Percentiles rank a stretch among this genome's conserved stretches.
Evolutionary conservation across 2,113 vertebrate genomes (phyloP).

Genomic region (Aspiorhynchus laticeps): DNA sequence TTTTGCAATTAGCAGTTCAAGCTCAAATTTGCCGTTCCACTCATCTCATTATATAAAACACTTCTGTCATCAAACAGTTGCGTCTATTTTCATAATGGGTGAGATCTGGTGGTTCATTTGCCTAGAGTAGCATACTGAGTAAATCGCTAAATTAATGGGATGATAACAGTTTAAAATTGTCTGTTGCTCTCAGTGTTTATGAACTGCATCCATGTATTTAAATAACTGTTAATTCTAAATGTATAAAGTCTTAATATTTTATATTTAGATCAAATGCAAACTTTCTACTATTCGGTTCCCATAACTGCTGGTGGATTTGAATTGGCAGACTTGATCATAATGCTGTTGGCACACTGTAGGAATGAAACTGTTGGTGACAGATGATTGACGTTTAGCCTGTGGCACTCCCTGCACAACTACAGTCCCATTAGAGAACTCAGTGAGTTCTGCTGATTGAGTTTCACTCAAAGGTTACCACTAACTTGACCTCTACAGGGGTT

Average conservation of each 20-base stretch:
- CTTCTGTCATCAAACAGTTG: background rate
- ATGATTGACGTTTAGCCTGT: slow-evolving; percentile 17
- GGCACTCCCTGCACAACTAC: background rate
- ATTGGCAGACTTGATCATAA: background rate
- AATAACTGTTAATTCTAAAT: background rate
- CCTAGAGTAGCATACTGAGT: background rate
- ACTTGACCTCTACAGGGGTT: background rate
- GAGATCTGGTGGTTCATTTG: background rate
- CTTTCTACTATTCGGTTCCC: background rate
- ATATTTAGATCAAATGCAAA: background rate
- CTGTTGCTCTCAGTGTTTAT: background rate
- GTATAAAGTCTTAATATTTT: background rate
- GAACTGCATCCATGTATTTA: background rate
- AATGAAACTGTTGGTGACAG: background rate
- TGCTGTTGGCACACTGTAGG: background rate
- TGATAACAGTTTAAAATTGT: background rate
- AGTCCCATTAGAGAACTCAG: background rate
- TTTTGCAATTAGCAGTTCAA: background rate
- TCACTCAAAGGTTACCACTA: background rate
- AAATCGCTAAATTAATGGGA: background rate
- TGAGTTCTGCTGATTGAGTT: background rate
- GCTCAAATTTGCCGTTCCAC: background rate
- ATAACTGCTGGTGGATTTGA: slow-evolving; percentile 2
- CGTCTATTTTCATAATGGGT: background rate
- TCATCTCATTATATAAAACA: background rate